Percentiles rank a stretch among this genome's conserved stretches.
Evolutionary conservation across 2,797 vertebrate species (phyloP).

Genomic region (Petrocephalus schoutedeni): DNA sequence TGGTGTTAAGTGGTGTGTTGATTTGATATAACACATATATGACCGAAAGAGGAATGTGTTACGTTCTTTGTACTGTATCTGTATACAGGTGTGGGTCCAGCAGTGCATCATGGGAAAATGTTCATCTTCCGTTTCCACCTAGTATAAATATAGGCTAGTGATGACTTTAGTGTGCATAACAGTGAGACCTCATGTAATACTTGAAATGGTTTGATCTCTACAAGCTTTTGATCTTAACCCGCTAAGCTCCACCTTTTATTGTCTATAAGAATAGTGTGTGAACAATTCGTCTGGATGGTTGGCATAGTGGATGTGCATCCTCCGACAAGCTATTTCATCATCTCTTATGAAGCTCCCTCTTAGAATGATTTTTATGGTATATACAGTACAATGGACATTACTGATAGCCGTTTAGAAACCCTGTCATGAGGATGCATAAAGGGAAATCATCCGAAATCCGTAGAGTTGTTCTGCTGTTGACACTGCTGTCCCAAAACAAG

Average conservation of each 20-base stretch:
- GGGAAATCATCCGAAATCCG: background rate
- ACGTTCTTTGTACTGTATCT: background rate
- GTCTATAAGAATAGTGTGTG: background rate
- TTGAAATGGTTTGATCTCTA: background rate
- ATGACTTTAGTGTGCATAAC: background rate
- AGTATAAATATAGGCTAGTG: background rate
- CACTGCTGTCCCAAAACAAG: background rate
- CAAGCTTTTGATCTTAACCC: background rate
- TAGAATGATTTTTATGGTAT: background rate
- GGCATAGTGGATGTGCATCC: background rate
- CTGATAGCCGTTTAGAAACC: background rate
- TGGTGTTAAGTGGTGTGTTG: background rate
- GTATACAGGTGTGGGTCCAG: background rate
- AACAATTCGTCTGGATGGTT: background rate
- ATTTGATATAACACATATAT: background rate
- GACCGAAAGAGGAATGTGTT: background rate
- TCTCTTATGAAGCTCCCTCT: background rate
- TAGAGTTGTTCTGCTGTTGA: background rate
- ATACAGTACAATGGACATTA: background rate
- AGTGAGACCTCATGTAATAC: background rate
- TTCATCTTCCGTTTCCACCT: background rate
- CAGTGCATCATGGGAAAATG: background rate
- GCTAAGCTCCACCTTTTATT: background rate
- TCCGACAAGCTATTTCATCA: background rate
- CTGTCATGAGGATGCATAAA: background rate